Evolutionary conservation across 2,888 invertebrate genomes (phyloP).

Genomic region (Eupithecia vulgata): DNA sequence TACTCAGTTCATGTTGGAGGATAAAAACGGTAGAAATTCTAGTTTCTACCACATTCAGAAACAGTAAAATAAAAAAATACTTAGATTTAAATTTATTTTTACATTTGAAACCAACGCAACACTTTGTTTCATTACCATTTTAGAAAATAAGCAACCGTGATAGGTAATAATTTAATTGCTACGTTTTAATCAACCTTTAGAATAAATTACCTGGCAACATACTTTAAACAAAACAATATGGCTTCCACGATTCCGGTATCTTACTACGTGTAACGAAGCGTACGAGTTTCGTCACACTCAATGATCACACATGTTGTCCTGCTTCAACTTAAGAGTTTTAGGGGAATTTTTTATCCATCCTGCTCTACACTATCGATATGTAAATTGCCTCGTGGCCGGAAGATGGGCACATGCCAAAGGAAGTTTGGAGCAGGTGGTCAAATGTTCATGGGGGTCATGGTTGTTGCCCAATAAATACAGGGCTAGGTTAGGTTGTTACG

Average conservation of each 20-base stretch:
- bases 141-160: neutral
- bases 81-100: neutral
- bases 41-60: too few species aligned
- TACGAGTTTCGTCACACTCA: conserved; percentile 66
- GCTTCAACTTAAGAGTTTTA: conserved; percentile 22
- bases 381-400: conserved; percentile 42
- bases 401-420: conserved; percentile 42
- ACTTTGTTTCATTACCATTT: neutral
- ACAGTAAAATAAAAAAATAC: neutral
- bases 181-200: neutral
- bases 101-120: neutral
- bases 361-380: conserved; percentile 33
- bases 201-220: conserved; percentile 12
- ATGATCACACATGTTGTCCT: conserved; percentile 58
- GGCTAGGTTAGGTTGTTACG: conserved; percentile 24
- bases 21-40: neutral
- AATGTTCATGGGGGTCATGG: conserved; percentile 43
- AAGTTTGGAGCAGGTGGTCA: conserved; percentile 41
- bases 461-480: conserved; percentile 33
- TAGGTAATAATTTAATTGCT: neutral
- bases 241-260: conserved; percentile 51
- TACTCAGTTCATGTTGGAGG: neutral
- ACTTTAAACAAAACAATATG: conserved; percentile 56
- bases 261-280: conserved; percentile 59
- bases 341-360: conserved; percentile 15